Base-by-base conservation (phyloP, 2,113 vertebrate genomes). In the Chaetodon trifascialis region DNA sequence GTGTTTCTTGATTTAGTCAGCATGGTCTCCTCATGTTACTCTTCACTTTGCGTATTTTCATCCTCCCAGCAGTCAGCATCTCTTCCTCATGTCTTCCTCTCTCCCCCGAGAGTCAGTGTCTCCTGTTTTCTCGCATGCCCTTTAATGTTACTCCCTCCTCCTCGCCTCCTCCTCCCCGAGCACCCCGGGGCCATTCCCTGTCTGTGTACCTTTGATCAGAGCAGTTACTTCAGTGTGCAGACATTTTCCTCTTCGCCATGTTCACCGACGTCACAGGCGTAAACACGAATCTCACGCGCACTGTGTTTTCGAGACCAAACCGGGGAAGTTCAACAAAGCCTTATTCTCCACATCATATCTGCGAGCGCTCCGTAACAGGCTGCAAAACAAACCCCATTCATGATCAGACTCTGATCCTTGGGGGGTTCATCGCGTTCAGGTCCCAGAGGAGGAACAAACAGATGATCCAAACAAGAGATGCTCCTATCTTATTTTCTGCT, bases 391-490 rank as follows among this genome's bases (percentile, higher is more conserved):
- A 89, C 42, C 76, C 52, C 64, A 65, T 55, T 90, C 87, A 81
- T 36, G 67, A 87, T 76, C 84, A 69, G 51, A 76, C 67, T 73
- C 16, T 30, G 70, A 75, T 89, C 81, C 78, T 73, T 1, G 10
- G 76, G 66, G 87, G 55, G 51, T 73, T 87, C 56, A 14, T 30
- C 14, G 14, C 54, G 56, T 19, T 73, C 46, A 21, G 55, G 74
- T 91, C 91, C 83, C 87, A 86, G 69, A 55, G 87, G 88, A 91
- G 73, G 74, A 86, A 86, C 80, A 70, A 85, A 80, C 80, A 90
- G 47, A 87, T 67, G 59, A 82, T 70, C 23, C 68, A 66, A 56
- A 87, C 86, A 81, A 85, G 82, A 72, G 55, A 56, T 42, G 8
- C 63, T 74, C 63, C 42, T 64, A 58, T 67, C 66, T 69, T 52